Evolutionary conservation across 2,888 invertebrate genomes (phyloP), one percentile per base, ranked within the genome.

Genomic region (Nymphalis c-album): DNA sequence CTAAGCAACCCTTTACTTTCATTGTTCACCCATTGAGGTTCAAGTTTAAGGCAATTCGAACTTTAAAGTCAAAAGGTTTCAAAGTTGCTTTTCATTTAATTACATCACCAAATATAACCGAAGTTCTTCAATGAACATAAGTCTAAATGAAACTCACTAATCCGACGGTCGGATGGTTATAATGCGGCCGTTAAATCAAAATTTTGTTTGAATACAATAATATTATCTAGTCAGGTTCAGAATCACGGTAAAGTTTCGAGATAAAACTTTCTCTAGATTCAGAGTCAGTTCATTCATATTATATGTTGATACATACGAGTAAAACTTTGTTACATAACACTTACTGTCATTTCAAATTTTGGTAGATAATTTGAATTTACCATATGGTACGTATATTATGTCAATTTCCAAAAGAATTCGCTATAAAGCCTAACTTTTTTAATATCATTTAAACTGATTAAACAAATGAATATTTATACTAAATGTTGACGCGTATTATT

Each of bases 41-140:
- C 20, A 13, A 51, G 26, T 51, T 16, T 7, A 51, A 22, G 51
- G 2, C 16, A 51, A 51, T 26, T 7, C 16, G 16, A 31, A 26
- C 20, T 26, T 51, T 51, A 16, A 51, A 20, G 22, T 22, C 16
- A 3, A 26, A 51, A 16, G 26, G 3, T 13, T 61, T 61, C 13
- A 22, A 46, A 20, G 40, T 45, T 60, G n/a, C 46, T 40, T 26
- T 47, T 40, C 40, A 58, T 69, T 69, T 65, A 63, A 69, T 69
- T 65, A 66, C 53, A 69, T 68, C 22, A 51, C 66, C n/a, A 26
- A 66, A 63, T 69, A 66, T 62, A 59, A 60, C 59, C 45, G 26
- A 69, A 69, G 65, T 69, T 63, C 66, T 31, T 20, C 53, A 62
- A 51, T 63, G 40, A 63, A 69, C 62, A 22, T 64, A 59, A 26